Conservation (phyloP, 2,797 vertebrate genomes). For the Anisognathus igniventris region DNA sequence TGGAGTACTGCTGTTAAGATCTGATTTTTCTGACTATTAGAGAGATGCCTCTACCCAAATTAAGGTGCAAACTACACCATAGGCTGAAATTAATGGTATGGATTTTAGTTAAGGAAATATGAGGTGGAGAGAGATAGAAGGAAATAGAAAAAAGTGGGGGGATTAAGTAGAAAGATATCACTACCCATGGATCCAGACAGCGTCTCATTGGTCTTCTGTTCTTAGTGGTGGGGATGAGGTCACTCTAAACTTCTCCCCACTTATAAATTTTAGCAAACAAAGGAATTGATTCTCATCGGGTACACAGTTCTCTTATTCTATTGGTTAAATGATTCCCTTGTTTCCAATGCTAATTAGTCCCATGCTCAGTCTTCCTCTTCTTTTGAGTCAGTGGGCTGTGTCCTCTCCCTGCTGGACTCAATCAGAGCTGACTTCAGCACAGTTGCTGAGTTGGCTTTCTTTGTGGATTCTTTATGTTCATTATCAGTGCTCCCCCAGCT, state of each 20-base stretch:
- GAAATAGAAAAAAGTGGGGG: neutral
- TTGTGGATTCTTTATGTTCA: neutral
- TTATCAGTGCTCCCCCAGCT: neutral
- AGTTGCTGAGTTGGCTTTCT: neutral
- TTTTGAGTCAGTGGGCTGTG: fast-evolving
- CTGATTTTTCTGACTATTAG: neutral
- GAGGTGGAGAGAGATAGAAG: neutral
- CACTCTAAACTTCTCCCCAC: neutral
- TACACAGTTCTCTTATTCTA: neutral
- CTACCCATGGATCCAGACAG: neutral
- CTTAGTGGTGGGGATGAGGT: neutral
- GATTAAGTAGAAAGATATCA: neutral
- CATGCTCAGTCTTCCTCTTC: neutral
- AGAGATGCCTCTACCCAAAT: neutral
- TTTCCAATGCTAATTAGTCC: neutral
- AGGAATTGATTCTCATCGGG: neutral
- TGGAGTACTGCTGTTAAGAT: neutral
- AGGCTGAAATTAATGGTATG: neutral
- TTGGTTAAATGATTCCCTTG: neutral
- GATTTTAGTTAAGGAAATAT: neutral
- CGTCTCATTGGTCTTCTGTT: too few relatives aligned
- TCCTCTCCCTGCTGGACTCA: neutral
- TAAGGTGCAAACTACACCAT: neutral
- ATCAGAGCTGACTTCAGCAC: neutral
- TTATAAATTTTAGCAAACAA: neutral